Percentiles rank a stretch among this genome's conserved stretches.
Conservation (phyloP, 2,888 invertebrate species). For the Cordilura impudica region DNA sequence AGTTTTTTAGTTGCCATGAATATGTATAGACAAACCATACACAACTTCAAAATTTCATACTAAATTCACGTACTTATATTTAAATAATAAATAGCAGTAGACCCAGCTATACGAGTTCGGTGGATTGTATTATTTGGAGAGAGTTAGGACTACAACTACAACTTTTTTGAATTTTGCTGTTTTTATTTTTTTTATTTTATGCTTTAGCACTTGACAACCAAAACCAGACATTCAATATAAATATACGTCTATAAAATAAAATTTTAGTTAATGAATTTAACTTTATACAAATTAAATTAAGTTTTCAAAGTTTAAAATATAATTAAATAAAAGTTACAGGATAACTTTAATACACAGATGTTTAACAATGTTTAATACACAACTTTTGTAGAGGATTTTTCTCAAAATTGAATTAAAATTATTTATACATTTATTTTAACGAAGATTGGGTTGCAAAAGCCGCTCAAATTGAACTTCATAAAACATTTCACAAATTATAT, state of each 20-base stretch:
- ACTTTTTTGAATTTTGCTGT: slow-evolving; percentile 12
- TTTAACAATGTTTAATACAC: slow-evolving; percentile 1
- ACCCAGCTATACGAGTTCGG: background rate
- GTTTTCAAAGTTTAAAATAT: slow-evolving; percentile 41
- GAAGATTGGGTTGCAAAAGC: no score
- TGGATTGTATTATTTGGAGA: background rate
- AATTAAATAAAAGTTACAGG: slow-evolving; percentile 23
- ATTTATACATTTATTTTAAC: no score
- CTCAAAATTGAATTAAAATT: no score
- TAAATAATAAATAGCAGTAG: slow-evolving; percentile 26
- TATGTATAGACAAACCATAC: slow-evolving; percentile 15
- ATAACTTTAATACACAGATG: slow-evolving; percentile 26
- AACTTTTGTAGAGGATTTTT: no score
- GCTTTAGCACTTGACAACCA: slow-evolving; percentile 61
- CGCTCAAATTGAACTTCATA: no score
- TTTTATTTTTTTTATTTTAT: slow-evolving; percentile 55
- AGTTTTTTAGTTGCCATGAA: slow-evolving; percentile 51
- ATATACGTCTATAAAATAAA: slow-evolving; percentile 7
- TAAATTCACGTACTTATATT: slow-evolving; percentile 43
- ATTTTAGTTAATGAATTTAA: slow-evolving; percentile 38
- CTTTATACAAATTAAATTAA: slow-evolving; percentile 60
- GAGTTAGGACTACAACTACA: slow-evolving; percentile 17
- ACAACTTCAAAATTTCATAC: slow-evolving; percentile 52
- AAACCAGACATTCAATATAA: slow-evolving; percentile 54
- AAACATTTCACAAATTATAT: no score